phyloP scores from a whole-genome alignment of 2,113 vertebrate genomes.

The Pangasianodon hypophthalmus region DNA sequence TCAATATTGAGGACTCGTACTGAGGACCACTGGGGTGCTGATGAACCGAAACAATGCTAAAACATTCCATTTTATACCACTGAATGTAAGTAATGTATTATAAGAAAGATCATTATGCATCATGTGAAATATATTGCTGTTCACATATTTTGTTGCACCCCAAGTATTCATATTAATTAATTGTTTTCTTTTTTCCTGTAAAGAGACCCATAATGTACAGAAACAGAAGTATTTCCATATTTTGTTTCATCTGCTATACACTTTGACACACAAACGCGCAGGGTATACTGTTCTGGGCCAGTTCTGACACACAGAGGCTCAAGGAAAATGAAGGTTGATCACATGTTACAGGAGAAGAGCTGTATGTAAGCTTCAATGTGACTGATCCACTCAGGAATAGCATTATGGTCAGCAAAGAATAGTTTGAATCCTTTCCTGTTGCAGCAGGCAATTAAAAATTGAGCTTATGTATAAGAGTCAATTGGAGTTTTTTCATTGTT shows the following conservation, averaged over 20 bases:
- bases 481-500: neutral
- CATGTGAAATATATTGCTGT: neutral
- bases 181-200: neutral
- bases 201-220: neutral
- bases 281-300: neutral
- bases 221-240: neutral
- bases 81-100: conserved; percentile 4
- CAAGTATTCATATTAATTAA: neutral
- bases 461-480: neutral
- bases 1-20: neutral
- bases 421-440: neutral
- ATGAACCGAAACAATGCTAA: neutral
- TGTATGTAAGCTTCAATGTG: neutral
- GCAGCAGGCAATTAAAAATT: neutral
- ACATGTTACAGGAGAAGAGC: neutral
- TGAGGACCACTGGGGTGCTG: neutral
- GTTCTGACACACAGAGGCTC: neutral
- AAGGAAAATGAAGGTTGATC: neutral
- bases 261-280: neutral
- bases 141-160: neutral
- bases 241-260: neutral
- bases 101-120: neutral
- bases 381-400: conserved; percentile 10
- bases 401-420: neutral
- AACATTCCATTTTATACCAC: conserved; percentile 11